Evolutionary conservation across 2,113 vertebrate genomes (phyloP).

Genomic region (Uria aalge): DNA sequence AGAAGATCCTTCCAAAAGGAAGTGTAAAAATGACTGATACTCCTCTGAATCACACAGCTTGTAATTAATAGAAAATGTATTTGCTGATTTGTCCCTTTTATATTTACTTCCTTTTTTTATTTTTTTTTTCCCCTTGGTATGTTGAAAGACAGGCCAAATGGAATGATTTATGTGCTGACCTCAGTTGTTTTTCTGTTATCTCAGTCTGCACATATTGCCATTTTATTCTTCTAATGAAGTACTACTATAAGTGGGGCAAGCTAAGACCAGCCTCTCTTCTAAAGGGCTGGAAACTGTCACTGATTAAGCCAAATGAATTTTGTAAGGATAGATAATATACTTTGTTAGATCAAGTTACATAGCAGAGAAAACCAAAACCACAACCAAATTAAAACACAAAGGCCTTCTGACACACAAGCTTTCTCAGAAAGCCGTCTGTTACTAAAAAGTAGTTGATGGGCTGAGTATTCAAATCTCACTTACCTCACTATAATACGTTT

Average conservation of each 20-base stretch:
- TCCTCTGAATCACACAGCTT: not conserved
- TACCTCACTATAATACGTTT: not conserved
- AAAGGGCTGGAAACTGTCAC: not conserved
- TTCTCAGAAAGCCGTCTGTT: not conserved
- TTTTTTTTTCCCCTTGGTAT: not conserved
- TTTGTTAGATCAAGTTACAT: not conserved
- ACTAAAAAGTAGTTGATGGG: not conserved
- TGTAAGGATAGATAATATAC: not conserved
- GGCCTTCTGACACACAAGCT: not conserved
- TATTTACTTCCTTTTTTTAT: not conserved
- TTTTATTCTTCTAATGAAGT: not conserved
- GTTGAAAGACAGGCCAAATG: not conserved
- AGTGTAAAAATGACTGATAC: not conserved
- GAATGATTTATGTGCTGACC: not conserved
- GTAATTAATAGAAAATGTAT: not conserved
- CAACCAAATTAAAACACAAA: not conserved
- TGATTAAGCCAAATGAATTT: not conserved
- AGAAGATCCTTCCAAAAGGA: not conserved
- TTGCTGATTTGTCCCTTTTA: not conserved
- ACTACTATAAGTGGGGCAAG: not conserved
- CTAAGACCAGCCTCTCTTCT: not conserved
- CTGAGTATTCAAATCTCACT: not conserved
- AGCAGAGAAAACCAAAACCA: not conserved
- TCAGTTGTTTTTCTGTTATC: not conserved
- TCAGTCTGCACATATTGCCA: not conserved